Conservation (phyloP, 2,113 vertebrate genomes). For the Cranoglanis bouderius region DNA sequence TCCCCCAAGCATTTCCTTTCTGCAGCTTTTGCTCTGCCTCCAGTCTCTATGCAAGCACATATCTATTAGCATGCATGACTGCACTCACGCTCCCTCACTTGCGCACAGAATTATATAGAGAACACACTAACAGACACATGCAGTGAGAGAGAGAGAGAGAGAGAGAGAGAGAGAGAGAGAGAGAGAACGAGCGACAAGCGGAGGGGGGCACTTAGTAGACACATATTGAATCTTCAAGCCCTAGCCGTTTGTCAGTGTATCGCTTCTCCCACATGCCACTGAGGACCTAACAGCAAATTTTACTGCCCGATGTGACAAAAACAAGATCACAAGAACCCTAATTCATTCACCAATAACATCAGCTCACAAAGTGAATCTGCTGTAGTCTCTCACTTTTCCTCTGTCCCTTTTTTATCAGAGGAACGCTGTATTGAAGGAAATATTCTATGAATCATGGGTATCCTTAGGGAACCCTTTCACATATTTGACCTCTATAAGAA, state of each 20-base stretch:
- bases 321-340: constrained; percentile 31
- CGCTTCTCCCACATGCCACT: constrained; percentile 30
- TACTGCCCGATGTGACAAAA: constrained; percentile 38
- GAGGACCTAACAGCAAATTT: constrained; percentile 45
- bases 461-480: constrained; percentile 52
- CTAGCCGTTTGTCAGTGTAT: constrained; percentile 35
- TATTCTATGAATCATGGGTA: neutral
- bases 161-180: neutral
- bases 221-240: constrained; percentile 39
- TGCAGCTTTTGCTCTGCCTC: constrained; percentile 26
- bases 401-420: neutral
- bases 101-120: constrained; percentile 39
- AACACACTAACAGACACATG: constrained; percentile 18
- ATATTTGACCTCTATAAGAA: constrained; percentile 55
- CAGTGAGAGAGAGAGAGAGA: neutral
- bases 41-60: constrained; percentile 50
- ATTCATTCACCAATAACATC: neutral
- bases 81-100: constrained; percentile 39
- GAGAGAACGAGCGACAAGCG: neutral
- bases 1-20: constrained; percentile 5
- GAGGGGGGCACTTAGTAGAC: constrained; percentile 35
- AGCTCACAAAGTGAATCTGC: neutral
- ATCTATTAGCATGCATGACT: constrained; percentile 56
- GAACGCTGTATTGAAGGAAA: constrained; percentile 6
- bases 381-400: neutral